These are phyloP conservation scores for Yasuhikotakia modesta DNA, from an alignment of 2,797 vertebrate species.

Conservation along the genomic window DNA sequence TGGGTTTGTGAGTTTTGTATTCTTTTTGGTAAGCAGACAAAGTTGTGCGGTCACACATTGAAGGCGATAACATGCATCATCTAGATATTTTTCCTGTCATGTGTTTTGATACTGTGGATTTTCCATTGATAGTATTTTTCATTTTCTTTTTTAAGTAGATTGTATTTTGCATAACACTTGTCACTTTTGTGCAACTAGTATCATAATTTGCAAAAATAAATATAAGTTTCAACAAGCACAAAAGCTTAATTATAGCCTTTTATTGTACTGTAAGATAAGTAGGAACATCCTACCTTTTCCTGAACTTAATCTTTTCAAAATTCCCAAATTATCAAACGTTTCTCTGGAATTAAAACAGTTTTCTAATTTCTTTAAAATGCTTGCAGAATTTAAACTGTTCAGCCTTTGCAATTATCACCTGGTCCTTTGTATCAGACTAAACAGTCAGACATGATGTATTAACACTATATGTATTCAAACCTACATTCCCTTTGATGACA, in stretches of 20 bases:
- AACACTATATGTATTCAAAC: conserved; percentile 19
- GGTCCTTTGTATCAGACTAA: neutral
- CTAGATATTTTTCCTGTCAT: neutral
- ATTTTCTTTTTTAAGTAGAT: neutral
- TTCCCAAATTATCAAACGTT: neutral
- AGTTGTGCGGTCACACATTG: neutral
- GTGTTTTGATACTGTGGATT: neutral
- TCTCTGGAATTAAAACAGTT: neutral
- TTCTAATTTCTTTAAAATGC: neutral
- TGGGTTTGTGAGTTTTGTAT: conserved; percentile 1
- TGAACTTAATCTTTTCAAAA: neutral
- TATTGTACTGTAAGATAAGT: neutral
- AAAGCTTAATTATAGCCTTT: neutral
- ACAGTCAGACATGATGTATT: neutral
- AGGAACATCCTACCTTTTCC: neutral
- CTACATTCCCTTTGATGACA: conserved; percentile 2
- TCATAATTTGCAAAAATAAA: neutral
- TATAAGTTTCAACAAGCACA: neutral
- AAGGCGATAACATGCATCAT: neutral
- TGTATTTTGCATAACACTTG: neutral
- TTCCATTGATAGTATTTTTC: neutral
- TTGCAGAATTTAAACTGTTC: neutral
- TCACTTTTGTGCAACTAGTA: neutral
- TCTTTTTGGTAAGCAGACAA: neutral
- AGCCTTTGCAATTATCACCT: neutral